phyloP scores from a whole-genome alignment of 2,888 invertebrate species.

The Netelia inedita region DNA sequence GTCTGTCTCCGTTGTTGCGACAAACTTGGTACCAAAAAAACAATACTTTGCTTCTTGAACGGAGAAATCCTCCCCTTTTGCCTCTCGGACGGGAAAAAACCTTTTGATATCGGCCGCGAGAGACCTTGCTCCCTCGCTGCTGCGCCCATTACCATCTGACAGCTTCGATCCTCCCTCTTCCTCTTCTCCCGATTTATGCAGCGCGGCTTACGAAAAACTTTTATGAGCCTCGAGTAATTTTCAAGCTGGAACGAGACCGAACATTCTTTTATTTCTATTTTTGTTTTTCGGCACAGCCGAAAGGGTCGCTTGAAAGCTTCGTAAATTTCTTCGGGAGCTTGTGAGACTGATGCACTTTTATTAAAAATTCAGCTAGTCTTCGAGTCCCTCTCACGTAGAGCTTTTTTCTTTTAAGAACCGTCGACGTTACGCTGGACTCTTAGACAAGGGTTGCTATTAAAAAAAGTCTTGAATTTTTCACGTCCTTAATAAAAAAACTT shows the following conservation, averaged over 20 bases:
- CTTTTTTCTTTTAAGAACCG: not conserved
- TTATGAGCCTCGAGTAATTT: constrained; percentile 24
- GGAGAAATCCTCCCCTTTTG: not conserved
- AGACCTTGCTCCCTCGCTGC: not conserved
- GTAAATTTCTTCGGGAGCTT: constrained; percentile 13
- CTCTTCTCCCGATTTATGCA: constrained; percentile 8
- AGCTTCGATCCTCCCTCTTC: constrained; percentile 1
- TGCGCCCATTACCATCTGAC: not conserved
- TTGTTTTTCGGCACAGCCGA: not conserved
- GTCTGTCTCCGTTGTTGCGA: not conserved
- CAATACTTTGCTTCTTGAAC: not conserved
- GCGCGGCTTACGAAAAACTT: constrained; percentile 16
- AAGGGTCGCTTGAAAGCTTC: not conserved
- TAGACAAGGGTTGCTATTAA: no score
- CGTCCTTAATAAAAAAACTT: not conserved
- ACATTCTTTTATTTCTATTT: no score
- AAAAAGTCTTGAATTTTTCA: not conserved
- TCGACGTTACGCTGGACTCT: not conserved
- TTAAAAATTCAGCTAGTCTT: constrained; percentile 13
- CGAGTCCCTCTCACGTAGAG: not conserved
- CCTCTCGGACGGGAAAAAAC: not conserved
- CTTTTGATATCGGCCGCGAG: not conserved
- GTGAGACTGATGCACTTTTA: constrained; percentile 12
- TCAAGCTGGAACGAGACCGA: not conserved
- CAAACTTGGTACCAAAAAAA: constrained; percentile 34